Conservation (phyloP, 2,888 invertebrate species). For the Morpho achilles region DNA sequence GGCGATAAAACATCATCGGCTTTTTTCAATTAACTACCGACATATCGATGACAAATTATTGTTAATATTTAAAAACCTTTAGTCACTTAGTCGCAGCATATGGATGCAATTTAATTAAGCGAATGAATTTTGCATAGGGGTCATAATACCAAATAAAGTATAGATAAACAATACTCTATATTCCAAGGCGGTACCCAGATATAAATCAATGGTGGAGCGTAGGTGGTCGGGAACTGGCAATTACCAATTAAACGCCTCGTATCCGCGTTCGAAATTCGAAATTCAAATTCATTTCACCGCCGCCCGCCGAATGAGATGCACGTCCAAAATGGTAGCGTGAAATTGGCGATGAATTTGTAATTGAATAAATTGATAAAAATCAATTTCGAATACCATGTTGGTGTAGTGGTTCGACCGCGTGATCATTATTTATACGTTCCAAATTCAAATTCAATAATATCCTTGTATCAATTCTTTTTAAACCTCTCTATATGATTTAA, state of each 20-base stretch:
- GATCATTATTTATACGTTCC: too few species aligned
- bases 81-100: constrained; percentile 1
- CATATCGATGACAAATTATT: constrained; percentile 14
- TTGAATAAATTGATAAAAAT: constrained; percentile 21
- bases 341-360: constrained; percentile 23
- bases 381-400: not conserved
- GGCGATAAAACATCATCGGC: constrained; percentile 12
- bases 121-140: constrained; percentile 31
- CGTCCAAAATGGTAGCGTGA: constrained; percentile 40
- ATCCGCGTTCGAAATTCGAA: constrained; percentile 50
- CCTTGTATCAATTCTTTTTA: too few species aligned
- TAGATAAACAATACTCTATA: constrained; percentile 55
- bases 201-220: constrained; percentile 65
- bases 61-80: constrained; percentile 9
- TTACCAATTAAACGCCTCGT: constrained; percentile 69
- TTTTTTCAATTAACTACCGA: constrained; percentile 13
- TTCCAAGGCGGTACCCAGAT: constrained; percentile 51
- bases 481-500: too few species aligned
- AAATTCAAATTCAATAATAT: too few species aligned
- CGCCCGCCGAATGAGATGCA: constrained; percentile 39
- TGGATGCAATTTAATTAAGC: constrained; percentile 33
- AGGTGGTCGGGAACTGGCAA: constrained; percentile 65
- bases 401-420: too few species aligned
- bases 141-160: constrained; percentile 32
- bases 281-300: constrained; percentile 54